Conservation (phyloP, 1,140 invertebrate species). For the Diuraphis noxia region DNA sequence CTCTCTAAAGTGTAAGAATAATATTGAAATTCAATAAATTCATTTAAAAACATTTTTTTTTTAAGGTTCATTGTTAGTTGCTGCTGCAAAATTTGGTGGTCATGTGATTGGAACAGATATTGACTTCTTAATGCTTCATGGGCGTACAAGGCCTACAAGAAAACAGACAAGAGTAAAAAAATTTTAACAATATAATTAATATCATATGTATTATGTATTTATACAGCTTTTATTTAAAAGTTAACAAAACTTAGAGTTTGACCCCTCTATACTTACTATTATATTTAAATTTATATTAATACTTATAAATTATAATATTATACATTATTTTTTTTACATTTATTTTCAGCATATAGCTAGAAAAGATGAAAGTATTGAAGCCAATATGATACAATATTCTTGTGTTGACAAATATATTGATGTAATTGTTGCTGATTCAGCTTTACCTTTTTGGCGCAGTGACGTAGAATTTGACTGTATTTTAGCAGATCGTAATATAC, state of each 20-base stretch:
- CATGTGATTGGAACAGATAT: conserved; percentile 92
- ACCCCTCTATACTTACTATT: background rate
- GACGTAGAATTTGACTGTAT: conserved; percentile 79
- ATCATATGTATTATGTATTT: no score
- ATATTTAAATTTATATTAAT: background rate
- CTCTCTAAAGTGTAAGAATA: background rate
- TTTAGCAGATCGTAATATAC: conserved; percentile 89
- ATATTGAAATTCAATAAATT: background rate
- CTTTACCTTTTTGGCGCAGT: conserved; percentile 76
- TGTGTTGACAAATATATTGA: conserved; percentile 78
- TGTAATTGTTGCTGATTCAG: conserved; percentile 87
- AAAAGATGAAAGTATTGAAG: conserved; percentile 80
- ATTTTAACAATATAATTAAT: background rate
- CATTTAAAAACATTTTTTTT: conserved; percentile 45
- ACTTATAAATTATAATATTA: background rate
- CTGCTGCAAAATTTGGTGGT: conserved; percentile 87
- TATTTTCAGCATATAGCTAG: conserved; percentile 57
- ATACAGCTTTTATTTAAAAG: no score
- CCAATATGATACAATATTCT: conserved; percentile 87
- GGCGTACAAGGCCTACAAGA: conserved; percentile 76
- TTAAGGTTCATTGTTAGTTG: conserved; percentile 86
- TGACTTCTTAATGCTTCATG: conserved; percentile 91
- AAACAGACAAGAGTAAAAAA: conserved; percentile 73
- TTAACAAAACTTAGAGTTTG: background rate
- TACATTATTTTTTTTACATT: background rate